A percentile compares a stretch with the other conserved stretches of the same genome.
These are phyloP conservation scores for Cotesia chilonis DNA, from an alignment of 1,140 invertebrate species.

Conservation along the genomic window DNA sequence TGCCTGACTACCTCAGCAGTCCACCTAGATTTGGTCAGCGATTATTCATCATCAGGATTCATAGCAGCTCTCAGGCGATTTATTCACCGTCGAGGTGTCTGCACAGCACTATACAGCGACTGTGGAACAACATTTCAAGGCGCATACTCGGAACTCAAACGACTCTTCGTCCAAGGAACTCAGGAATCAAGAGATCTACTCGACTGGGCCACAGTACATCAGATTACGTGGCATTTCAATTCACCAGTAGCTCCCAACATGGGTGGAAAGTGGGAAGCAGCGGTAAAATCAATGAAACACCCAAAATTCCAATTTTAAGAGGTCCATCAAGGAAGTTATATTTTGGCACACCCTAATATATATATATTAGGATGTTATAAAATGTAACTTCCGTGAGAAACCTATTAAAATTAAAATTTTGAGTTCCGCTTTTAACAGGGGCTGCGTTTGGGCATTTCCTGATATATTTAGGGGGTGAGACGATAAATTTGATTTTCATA, in stretches of 20 bases:
- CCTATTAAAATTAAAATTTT: too few relatives aligned
- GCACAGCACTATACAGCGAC: neutral
- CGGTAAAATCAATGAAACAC: constrained; percentile 10
- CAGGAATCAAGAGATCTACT: neutral
- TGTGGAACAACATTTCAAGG: neutral
- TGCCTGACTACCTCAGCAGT: neutral
- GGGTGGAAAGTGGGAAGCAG: constrained; percentile 23
- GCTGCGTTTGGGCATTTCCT: too few relatives aligned
- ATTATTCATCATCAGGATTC: neutral
- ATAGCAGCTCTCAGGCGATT: constrained; percentile 1
- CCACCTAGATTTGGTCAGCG: neutral
- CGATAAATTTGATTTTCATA: too few relatives aligned
- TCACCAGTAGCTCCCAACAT: constrained; percentile 9
- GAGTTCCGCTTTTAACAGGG: too few relatives aligned
- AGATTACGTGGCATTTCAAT: constrained; percentile 3
- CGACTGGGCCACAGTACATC: too few relatives aligned
- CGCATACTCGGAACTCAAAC: constrained; percentile 16
- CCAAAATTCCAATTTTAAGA: neutral
- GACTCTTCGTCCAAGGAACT: neutral
- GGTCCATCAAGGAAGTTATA: too few relatives aligned
- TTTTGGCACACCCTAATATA: too few relatives aligned
- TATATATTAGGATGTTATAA: too few relatives aligned
- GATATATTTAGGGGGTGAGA: too few relatives aligned
- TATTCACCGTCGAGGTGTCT: neutral
- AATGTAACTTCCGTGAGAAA: too few relatives aligned